Evolutionary conservation across 2,113 vertebrate species (phyloP), one percentile per base, ranked within the genome.

Genomic region (Myotis brandtii): DNA sequence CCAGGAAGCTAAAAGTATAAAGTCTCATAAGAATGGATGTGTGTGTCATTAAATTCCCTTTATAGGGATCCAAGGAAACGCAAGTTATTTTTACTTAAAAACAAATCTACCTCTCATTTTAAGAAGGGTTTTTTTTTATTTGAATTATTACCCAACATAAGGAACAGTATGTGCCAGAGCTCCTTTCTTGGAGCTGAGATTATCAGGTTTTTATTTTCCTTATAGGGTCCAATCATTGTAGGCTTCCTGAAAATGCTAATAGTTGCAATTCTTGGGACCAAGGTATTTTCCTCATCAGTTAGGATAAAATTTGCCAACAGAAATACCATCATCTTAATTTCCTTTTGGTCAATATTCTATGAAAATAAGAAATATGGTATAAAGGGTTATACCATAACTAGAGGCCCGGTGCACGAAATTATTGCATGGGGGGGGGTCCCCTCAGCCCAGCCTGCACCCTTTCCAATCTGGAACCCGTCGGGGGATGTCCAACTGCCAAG

Each of bases 51-150:
- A 59, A n/a, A 85, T 64, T 89, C 34, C 46, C 20, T 85, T 81
- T 95, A 76, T 18, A 93, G 48, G 69, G 43, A 83, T 82, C 46
- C 59, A 72, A 84, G 59, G 94, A 95, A 96, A 94, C 11, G 18
- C 30, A 52, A 70, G 20, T 91, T 87, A 54, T 66, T 91, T 90
- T 52, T 64, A 37, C 79, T 89, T 70, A 27, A 93, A 91, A 81
- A 88, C 48, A 67, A 84, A 73, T 23, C 2, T 30, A 86, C 43
- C 64, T 96, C 11, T 48, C 79, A 25, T 34, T 87, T 76, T 88
- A 67, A 88, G 43, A 88, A 30, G 59, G 18, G 48, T 46, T 16
- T 52, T 16, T 52, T 11, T 10, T 52, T 66, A 30, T 56, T 79
- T 95, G 46, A 64, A 75, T 89, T 54, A 62, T 69, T 64, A 50